Conservation (phyloP, 2,888 invertebrate species). For the Cetonia aurata region DNA sequence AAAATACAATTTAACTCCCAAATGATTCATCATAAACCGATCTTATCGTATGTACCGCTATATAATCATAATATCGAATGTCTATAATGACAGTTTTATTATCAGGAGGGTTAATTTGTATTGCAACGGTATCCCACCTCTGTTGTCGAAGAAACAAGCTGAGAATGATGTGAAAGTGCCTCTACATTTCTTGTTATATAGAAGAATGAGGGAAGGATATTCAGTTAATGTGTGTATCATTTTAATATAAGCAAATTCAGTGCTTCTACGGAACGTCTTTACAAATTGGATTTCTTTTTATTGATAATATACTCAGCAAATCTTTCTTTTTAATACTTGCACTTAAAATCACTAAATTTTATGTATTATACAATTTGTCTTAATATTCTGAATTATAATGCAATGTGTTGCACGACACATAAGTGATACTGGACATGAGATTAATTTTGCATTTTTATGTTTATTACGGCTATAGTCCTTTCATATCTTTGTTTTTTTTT, state of each 20-base stretch:
- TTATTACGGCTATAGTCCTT: no score
- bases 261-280: neutral
- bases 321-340: no score
- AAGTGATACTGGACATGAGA: no score
- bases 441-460: no score
- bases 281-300: no score
- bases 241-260: conserved; percentile 2
- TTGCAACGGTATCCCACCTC: conserved; percentile 69
- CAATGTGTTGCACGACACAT: no score
- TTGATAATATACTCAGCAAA: neutral
- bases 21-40: conserved; percentile 41
- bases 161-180: conserved; percentile 75
- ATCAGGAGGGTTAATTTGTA: conserved; percentile 69
- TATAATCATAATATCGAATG: neutral
- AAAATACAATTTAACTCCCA: conserved; percentile 46
- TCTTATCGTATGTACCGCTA: conserved; percentile 42
- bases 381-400: no score
- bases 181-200: conserved; percentile 76
- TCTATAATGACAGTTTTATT: neutral
- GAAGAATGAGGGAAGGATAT: conserved; percentile 83
- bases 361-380: no score
- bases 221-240: conserved; percentile 70
- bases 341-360: no score
- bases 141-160: conserved; percentile 74
- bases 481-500: no score